Evolutionary conservation across 2,797 vertebrate genomes (phyloP).

Genomic region (Rhinella marina): DNA sequence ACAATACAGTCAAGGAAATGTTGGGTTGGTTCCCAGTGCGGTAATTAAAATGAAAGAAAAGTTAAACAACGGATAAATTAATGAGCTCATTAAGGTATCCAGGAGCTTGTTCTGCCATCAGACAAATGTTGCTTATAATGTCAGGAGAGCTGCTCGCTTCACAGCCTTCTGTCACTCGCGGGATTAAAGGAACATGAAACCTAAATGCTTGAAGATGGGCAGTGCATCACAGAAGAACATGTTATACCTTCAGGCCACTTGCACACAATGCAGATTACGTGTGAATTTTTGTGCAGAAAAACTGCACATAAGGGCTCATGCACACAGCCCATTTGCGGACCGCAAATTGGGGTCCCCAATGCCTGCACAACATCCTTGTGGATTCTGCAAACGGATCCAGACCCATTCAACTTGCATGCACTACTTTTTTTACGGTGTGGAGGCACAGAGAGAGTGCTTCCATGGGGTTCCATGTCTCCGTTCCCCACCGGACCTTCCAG

Average conservation of each 20-base stretch:
- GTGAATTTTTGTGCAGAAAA: too few relatives aligned
- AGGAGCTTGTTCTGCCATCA: constrained; percentile 16
- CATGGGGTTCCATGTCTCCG: too few relatives aligned
- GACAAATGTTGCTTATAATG: constrained; percentile 13
- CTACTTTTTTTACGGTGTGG: too few relatives aligned
- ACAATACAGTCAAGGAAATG: constrained; percentile 36
- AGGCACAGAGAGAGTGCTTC: too few relatives aligned
- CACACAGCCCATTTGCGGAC: too few relatives aligned
- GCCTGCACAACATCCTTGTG: too few relatives aligned
- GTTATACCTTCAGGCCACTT: not conserved
- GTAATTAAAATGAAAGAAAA: constrained; percentile 53
- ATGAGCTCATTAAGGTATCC: constrained; percentile 54
- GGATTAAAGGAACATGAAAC: not conserved
- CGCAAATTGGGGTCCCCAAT: too few relatives aligned
- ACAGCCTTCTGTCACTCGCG: not conserved
- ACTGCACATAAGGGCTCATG: too few relatives aligned
- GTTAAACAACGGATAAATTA: constrained; percentile 59
- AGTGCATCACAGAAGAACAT: not conserved
- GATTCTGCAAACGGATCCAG: too few relatives aligned
- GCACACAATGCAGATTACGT: too few relatives aligned
- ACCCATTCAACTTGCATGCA: too few relatives aligned
- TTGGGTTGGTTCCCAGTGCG: constrained; percentile 43
- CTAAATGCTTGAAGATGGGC: not conserved
- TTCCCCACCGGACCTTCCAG: too few relatives aligned
- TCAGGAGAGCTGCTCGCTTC: constrained; percentile 45